Conservation (phyloP, 1,140 invertebrate species). For the Reticulitermes speratus region DNA sequence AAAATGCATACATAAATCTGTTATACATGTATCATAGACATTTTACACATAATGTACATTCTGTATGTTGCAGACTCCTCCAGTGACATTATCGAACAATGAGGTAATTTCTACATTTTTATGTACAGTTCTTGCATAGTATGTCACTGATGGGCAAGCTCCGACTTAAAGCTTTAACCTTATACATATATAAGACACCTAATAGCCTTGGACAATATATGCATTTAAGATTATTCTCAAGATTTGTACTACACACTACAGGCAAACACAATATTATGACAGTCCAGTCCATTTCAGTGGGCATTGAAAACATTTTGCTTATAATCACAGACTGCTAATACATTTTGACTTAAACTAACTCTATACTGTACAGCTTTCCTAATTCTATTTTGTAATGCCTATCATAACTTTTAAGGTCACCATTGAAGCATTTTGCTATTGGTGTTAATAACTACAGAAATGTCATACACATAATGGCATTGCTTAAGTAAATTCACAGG, state of each 20-base stretch:
- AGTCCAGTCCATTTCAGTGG: neutral
- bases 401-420: too few species aligned
- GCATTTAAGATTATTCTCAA: neutral
- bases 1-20: too few species aligned
- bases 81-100: neutral
- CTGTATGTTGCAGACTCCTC: neutral
- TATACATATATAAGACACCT: neutral
- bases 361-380: too few species aligned
- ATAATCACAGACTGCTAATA: constrained; percentile 12
- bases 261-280: neutral
- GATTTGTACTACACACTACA: neutral
- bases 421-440: too few species aligned
- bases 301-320: neutral
- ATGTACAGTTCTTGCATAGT: neutral
- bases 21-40: neutral
- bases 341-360: neutral
- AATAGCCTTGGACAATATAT: neutral
- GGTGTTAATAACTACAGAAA: too few species aligned
- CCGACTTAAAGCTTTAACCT: neutral
- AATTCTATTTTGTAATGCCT: too few species aligned
- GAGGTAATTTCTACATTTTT: neutral
- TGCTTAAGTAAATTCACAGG: too few species aligned
- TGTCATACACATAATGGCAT: too few species aligned
- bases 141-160: neutral
- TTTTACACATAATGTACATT: neutral